Evolutionary conservation across 2,113 vertebrate genomes (phyloP), one percentile per base, ranked within the genome.

Genomic region (Rattus rattus): DNA sequence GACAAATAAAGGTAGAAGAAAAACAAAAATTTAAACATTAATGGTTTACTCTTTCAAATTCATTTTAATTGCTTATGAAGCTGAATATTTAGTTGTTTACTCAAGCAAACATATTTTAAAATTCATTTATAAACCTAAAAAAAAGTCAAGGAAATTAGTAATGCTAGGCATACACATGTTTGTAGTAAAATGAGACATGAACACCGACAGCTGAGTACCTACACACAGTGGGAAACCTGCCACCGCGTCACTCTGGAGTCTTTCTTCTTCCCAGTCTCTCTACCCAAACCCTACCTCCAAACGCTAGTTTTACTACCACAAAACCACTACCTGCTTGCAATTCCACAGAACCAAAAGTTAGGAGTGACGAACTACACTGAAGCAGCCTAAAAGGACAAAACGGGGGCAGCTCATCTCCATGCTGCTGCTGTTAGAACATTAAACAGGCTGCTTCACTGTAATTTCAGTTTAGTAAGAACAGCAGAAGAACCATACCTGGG

Each of bases 401-500:
- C 65, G 10, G 77, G 17, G 39, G 49, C 1, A 88, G 54, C 14
- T 92, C 85, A 79, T 77, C 7, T 94, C 76, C 2, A 88, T 33
- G 30, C 33, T 24, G 11, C 0, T 49, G n/a, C 4, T 85, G 17
- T 65, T 36, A 79, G 1, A 14, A 24, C 36, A 17, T 86, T 69
- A 88, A 81, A 91, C 54, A 92, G 12, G 39, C 2, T 79, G 39
- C 80, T 89, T 22, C 14, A 24, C 76, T 20, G 89, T 95, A 72
- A 77, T 97, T 95, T 94, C 17, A 96, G 19, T 94, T 69, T 75
- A 77, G 6, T 33, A 70, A 96, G 39, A 97, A 81, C 70, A 97
- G 94, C 19, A 96, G 39, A 96, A 52, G 94, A 93, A 93, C 96
- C 98, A 97, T 99, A 99, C 99, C 99, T 99, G 99, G 99, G 91